A percentile compares a stretch with the other conserved stretches of the same genome.
These are phyloP conservation scores for Pollimyrus isidori DNA, from an alignment of 2,113 vertebrate species.

Conservation along the genomic window DNA sequence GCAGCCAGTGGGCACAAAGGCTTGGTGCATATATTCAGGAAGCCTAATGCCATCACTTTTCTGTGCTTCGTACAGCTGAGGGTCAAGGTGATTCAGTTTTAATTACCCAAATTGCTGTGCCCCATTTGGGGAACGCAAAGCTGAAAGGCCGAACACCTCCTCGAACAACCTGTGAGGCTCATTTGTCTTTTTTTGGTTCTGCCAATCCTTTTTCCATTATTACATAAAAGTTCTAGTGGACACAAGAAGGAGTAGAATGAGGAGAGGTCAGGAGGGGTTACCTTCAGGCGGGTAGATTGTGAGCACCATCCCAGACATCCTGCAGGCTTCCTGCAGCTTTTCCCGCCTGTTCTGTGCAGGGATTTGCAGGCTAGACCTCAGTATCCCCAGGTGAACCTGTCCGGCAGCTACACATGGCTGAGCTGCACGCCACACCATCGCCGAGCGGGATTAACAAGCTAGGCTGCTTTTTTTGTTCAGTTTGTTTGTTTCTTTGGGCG, in stretches of 20 bases:
- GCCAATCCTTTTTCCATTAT: not conserved
- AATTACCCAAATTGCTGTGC: not conserved
- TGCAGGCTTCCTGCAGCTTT: not conserved
- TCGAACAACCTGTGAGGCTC: not conserved
- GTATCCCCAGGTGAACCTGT: not conserved
- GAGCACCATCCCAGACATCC: not conserved
- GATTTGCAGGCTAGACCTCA: not conserved
- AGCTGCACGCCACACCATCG: not conserved
- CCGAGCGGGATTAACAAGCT: not conserved
- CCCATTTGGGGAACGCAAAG: not conserved
- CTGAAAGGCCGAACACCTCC: not conserved
- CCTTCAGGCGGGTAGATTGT: not conserved
- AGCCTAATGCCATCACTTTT: not conserved
- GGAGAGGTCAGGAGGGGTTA: not conserved
- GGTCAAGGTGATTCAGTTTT: not conserved
- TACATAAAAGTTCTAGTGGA: not conserved
- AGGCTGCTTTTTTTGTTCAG: not conserved
- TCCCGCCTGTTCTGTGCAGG: not conserved
- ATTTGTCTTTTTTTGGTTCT: not conserved
- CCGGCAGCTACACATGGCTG: not conserved
- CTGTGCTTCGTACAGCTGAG: not conserved
- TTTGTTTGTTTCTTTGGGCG: not conserved
- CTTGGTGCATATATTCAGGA: not conserved
- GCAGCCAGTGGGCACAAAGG: not conserved
- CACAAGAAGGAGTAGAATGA: not conserved